Conservation (phyloP, 2,113 vertebrate species). For the Gavialis gangeticus region DNA sequence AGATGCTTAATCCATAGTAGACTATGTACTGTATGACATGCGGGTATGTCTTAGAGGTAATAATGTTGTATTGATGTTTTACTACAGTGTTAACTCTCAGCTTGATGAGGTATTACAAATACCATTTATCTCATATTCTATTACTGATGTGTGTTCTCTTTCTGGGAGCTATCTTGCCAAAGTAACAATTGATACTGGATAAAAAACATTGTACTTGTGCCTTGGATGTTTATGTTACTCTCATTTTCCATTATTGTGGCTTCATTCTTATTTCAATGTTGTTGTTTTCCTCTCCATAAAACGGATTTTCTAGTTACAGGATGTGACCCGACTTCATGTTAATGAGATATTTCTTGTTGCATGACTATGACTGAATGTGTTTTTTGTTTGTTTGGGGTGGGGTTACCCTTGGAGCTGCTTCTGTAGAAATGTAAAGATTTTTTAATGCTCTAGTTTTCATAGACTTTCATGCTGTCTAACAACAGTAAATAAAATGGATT, state of each 20-base stretch:
- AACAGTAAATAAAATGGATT: fast-evolving
- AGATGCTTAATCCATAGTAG: not conserved
- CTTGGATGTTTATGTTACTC: fast-evolving
- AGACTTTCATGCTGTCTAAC: not conserved
- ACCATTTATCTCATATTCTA: not conserved
- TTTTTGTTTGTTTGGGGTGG: not conserved
- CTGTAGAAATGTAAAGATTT: not conserved
- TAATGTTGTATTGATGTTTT: fast-evolving
- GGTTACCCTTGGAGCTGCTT: not conserved
- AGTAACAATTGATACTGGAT: not conserved
- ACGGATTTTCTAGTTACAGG: not conserved
- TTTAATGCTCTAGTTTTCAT: not conserved
- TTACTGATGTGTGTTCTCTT: fast-evolving
- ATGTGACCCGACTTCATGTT: fast-evolving
- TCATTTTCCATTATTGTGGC: not conserved
- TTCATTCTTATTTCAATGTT: not conserved
- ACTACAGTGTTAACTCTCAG: not conserved
- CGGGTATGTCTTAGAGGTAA: not conserved
- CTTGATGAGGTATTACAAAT: not conserved
- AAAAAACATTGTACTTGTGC: fast-evolving
- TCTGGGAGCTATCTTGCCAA: not conserved
- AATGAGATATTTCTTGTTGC: not conserved
- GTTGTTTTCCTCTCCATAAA: fast-evolving
- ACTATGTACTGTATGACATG: fast-evolving
- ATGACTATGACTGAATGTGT: not conserved